Evolutionary conservation across 2,888 invertebrate species (phyloP), one percentile per base, ranked within the genome.

Genomic region (Mayetiola destructor): DNA sequence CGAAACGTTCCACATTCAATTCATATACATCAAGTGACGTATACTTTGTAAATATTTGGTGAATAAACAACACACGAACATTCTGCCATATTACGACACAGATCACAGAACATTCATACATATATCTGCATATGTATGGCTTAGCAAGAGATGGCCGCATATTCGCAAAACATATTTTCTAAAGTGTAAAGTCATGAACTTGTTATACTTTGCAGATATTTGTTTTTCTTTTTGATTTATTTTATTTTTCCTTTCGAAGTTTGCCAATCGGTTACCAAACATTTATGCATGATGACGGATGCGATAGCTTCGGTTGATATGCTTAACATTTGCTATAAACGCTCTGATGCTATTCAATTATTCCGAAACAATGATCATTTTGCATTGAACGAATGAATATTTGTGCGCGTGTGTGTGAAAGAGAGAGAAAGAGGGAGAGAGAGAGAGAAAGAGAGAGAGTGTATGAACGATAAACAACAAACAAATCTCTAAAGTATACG

Each of bases 181-280:
- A 16, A 48, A 27, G 27, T 27, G 27, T n/a, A 48, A 48, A 48
- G 48, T 48, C 48, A n/a, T 48, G 48, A 48, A 48, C 48, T n/a
- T n/a, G n/a, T n/a, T n/a, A n/a, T n/a, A n/a, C n/a, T 48, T 48
- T 48, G 27, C 48, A 48, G 48, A 48, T 48, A 48, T 48, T 48
- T 48, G 48, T 16, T 9, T 48, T 48, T 27, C 48, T 23, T n/a
- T n/a, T 27, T 48, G 48, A 48, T 48, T 48, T 48, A 48, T 48
- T n/a, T 48, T 16, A 27, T 48, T 23, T 48, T 39, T 39, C 18
- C 18, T n/a, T n/a, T n/a, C n/a, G n/a, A n/a, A n/a, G n/a, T n/a
- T n/a, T n/a, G n/a, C n/a, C n/a, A n/a, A n/a, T n/a, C n/a, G n/a
- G n/a, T n/a, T n/a, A n/a, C n/a, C n/a, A n/a, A n/a, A n/a, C n/a